Conservation (phyloP, 2,888 invertebrate species). For the Pyrrhosoma nymphula region DNA sequence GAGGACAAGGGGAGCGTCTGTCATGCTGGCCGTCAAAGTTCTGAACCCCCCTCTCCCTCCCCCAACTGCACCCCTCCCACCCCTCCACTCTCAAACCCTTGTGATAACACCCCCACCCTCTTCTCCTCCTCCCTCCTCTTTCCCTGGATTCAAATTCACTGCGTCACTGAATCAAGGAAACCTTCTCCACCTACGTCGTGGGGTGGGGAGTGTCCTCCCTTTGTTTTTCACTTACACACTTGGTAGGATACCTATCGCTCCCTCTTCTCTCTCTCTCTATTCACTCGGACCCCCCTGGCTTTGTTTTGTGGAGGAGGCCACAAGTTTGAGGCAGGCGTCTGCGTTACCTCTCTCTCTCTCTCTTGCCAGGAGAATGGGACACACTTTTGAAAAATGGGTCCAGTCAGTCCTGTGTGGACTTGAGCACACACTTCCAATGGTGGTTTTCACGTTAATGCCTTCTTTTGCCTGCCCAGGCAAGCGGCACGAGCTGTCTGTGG, state of each 20-base stretch:
- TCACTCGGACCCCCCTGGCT: not conserved
- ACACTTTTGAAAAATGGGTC: not conserved
- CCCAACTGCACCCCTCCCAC: conserved; percentile 30
- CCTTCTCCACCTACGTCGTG: not conserved
- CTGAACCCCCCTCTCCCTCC: conserved; percentile 64
- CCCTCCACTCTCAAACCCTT: conserved; percentile 57
- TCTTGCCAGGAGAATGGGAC: not conserved
- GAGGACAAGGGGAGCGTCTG: conserved; percentile 61
- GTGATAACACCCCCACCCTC: conserved; percentile 16
- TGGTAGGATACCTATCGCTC: not conserved
- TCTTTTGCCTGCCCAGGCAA: conserved; percentile 30
- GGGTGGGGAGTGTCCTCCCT: not conserved
- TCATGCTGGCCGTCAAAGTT: conserved; percentile 61
- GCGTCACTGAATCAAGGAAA: not conserved
- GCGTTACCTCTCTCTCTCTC: not conserved
- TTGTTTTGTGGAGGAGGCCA: not conserved
- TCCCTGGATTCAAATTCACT: conserved; percentile 16
- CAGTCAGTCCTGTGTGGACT: conserved; percentile 16
- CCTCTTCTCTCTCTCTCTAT: not conserved
- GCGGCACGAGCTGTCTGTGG: conserved; percentile 28
- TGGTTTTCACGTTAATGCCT: conserved; percentile 12
- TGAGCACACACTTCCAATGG: conserved; percentile 5
- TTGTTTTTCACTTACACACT: not conserved
- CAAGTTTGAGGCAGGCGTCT: not conserved
- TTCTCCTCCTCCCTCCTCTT: conserved; percentile 25